These are phyloP conservation scores for Trichonephila clavipes DNA, from an alignment of 1,140 invertebrate genomes.

Conservation along the genomic window DNA sequence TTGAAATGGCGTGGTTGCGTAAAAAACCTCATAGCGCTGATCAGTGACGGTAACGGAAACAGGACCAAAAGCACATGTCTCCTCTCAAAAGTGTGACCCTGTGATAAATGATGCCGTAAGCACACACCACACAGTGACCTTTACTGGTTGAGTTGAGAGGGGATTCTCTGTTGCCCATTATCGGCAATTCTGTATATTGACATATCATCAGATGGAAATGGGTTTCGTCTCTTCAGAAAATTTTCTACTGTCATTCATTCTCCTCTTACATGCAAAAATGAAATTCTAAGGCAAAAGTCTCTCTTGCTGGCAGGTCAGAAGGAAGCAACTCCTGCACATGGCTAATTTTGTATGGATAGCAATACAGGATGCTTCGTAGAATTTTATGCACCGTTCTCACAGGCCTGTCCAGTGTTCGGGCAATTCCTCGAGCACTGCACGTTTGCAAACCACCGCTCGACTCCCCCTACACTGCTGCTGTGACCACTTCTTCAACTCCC, in stretches of 20 bases:
- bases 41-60: constrained; percentile 63
- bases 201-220: background rate
- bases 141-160: background rate
- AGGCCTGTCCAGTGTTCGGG: too few species aligned
- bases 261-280: too few species aligned
- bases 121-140: constrained; percentile 24
- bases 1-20: constrained; percentile 31
- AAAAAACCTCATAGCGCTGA: constrained; percentile 52
- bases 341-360: too few species aligned
- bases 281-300: too few species aligned
- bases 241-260: too few species aligned
- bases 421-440: too few species aligned
- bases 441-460: too few species aligned
- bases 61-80: constrained; percentile 12
- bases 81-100: constrained; percentile 42
- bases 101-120: background rate
- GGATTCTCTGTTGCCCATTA: constrained; percentile 58
- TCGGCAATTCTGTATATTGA: constrained; percentile 17
- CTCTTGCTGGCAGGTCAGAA: too few species aligned
- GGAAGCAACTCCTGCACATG: too few species aligned
- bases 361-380: too few species aligned
- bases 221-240: background rate
- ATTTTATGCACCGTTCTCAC: too few species aligned
- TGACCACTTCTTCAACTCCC: background rate
- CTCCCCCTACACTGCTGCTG: background rate